Evolutionary conservation across 2,888 invertebrate genomes (phyloP), one percentile per base, ranked within the genome.

Genomic region (Himalopsyche japonica): DNA sequence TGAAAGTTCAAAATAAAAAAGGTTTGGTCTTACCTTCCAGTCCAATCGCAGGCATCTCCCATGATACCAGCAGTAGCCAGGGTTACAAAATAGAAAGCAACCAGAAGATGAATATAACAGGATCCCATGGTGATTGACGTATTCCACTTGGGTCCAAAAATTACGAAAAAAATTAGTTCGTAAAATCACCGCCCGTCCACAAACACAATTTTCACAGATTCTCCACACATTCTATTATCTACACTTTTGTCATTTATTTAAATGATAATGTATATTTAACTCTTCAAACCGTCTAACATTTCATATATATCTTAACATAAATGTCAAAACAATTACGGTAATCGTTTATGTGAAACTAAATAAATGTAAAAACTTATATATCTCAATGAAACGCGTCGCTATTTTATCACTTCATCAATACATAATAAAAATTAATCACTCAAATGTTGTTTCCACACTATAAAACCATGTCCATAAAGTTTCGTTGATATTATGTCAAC

Each of bases 41-140:
- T 93, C 94, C 94, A 94, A 91, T 94, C 94, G 90, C 94, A 94
- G 89, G 94, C 94, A 89, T 94, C 94, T 88, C 94, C 94, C 90
- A 94, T 93, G 89, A 93, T 91, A 86, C 92, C 92, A 89, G 93
- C 93, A 90, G 93, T 91, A 89, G 90, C 91, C 89, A 89, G 88
- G 43, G 87, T 81, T 49, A 87, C 88, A 89, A 90, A 84, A 64
- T 81, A 83, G 87, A 90, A 89, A 88, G 91, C 88, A 88, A 90
- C 89, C 89, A 91, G 89, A 79, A 86, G 43, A 82, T 84, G 77
- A 48, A 84, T 77, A 34, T 81, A 84, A 7, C 78, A 64, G 24
- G 82, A 82, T 18, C 84, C 86, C 86, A 86, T 86, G 34, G 79
- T 85, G 83, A 30, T 12, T 18, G 20, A 24, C 24, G 27, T 70